Conservation (phyloP, 2,797 vertebrate species). For the Vireo griseus region DNA sequence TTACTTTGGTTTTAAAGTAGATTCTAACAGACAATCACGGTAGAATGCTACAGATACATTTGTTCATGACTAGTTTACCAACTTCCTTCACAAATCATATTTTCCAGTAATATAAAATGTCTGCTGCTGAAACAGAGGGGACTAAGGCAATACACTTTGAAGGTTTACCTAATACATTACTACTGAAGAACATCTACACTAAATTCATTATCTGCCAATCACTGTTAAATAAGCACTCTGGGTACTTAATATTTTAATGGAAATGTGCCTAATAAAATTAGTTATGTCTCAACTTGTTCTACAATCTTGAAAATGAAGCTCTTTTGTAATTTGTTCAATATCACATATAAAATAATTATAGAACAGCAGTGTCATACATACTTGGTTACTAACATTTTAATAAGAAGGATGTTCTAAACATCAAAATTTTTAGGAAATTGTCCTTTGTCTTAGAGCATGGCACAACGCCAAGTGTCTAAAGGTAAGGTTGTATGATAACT, state of each 20-base stretch:
- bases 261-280: not conserved
- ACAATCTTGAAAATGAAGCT: not conserved
- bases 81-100: not conserved
- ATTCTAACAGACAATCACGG: not conserved
- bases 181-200: not conserved
- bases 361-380: not conserved
- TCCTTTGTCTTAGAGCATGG: not conserved
- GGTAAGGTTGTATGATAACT: not conserved
- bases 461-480: not conserved
- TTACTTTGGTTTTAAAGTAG: not conserved
- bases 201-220: not conserved
- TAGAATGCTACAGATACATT: not conserved
- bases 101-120: not conserved
- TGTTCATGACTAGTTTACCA: not conserved
- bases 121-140: not conserved
- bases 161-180: not conserved
- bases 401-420: not conserved
- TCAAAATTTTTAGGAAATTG: not conserved
- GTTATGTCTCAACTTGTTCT: not conserved
- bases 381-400: not conserved
- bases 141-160: not conserved
- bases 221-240: not conserved
- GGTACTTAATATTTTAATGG: not conserved
- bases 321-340: not conserved
- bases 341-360: not conserved